Conservation (phyloP, 2,113 vertebrate species). For the Phocoena sinus region DNA sequence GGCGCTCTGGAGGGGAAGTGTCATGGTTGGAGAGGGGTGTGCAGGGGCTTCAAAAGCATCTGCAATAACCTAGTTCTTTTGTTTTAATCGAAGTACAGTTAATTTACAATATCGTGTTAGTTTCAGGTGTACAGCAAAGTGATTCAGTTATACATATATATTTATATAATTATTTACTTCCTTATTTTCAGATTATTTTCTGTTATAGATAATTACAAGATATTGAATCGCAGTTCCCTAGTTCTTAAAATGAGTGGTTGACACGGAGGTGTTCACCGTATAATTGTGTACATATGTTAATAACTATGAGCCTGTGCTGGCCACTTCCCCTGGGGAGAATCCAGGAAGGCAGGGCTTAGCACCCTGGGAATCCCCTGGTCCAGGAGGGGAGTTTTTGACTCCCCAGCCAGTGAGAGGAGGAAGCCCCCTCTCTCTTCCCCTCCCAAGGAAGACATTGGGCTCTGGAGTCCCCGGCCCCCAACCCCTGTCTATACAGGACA, state of each 20-base stretch:
- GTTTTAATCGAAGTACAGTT: accelerated
- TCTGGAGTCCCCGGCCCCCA: not conserved
- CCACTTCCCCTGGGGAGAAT: not conserved
- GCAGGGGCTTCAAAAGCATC: not conserved
- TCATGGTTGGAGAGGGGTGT: accelerated
- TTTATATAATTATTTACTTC: too few species aligned
- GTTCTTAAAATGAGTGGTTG: not conserved
- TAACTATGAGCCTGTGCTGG: not conserved
- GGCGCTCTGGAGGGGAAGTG: not conserved
- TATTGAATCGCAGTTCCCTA: not conserved
- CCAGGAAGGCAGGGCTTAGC: not conserved
- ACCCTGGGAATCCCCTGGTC: not conserved
- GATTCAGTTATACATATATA: not conserved
- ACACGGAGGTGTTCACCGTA: not conserved
- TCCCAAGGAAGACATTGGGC: not conserved
- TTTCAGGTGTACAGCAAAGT: not conserved
- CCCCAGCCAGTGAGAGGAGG: not conserved
- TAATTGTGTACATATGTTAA: not conserved
- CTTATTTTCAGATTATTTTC: not conserved
- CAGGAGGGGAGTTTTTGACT: not conserved
- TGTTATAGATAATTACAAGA: too few species aligned
- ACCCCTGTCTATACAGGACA: not conserved
- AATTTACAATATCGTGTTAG: not conserved
- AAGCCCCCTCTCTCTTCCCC: not conserved
- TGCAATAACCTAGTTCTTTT: not conserved